These are phyloP conservation scores for Acleris laterana DNA, from an alignment of 2,888 invertebrate species.

Conservation along the genomic window DNA sequence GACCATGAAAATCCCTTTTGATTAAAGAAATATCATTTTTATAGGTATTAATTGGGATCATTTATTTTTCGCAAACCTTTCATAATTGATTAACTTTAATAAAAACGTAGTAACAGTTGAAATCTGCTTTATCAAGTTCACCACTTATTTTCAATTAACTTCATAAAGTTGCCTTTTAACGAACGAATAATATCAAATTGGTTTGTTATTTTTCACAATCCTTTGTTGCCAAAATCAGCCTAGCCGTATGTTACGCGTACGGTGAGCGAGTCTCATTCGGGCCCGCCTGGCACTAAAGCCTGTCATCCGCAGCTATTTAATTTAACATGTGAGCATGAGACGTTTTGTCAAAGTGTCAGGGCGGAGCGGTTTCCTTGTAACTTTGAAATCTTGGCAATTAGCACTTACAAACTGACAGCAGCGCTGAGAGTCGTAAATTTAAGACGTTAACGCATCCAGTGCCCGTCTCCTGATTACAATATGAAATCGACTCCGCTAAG, in stretches of 20 bases:
- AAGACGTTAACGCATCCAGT: neutral
- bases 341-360: slow-evolving; percentile 31
- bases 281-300: slow-evolving; percentile 4
- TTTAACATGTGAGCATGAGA: slow-evolving; percentile 32
- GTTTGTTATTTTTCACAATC: neutral
- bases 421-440: slow-evolving; percentile 22
- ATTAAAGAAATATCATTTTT: too few species aligned
- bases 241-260: too few species aligned
- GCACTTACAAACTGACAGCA: slow-evolving; percentile 26
- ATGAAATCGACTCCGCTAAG: neutral
- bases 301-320: slow-evolving; percentile 33
- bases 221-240: neutral
- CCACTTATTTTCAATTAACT: too few species aligned
- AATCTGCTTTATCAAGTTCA: too few species aligned
- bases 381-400: slow-evolving; percentile 35
- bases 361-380: slow-evolving; percentile 24
- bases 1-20: too few species aligned
- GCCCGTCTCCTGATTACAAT: too few species aligned
- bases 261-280: neutral
- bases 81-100: too few species aligned
- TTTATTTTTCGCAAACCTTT: too few species aligned
- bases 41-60: too few species aligned
- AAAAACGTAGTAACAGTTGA: too few species aligned
- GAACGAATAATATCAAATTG: too few species aligned
- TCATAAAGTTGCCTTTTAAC: too few species aligned